A percentile compares a stretch with the other conserved stretches of the same genome.
Evolutionary conservation across 2,113 vertebrate species (phyloP).

Genomic region (Phaethornis superciliosus): DNA sequence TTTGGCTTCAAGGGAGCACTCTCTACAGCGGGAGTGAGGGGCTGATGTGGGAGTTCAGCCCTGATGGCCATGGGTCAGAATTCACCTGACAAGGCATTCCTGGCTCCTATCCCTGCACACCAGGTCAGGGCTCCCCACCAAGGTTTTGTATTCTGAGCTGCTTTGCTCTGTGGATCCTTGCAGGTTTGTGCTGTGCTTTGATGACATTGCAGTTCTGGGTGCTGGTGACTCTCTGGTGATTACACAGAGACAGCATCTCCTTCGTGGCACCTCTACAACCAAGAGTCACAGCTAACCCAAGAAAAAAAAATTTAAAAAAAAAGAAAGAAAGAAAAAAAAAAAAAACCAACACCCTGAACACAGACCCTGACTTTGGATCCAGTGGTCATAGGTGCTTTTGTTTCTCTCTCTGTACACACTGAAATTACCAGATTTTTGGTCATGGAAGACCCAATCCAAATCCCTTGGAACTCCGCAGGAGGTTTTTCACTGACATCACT

Average conservation of each 20-base stretch:
- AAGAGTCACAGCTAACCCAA: not conserved
- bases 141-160: not conserved
- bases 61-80: not conserved
- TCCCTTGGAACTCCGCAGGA: not conserved
- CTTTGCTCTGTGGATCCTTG: not conserved
- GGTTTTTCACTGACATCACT: not conserved
- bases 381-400: not conserved
- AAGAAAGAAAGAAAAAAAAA: not conserved
- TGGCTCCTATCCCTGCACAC: not conserved
- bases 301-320: not conserved
- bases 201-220: accelerated
- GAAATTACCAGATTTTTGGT: not conserved
- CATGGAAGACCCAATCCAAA: not conserved
- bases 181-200: not conserved
- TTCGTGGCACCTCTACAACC: not conserved
- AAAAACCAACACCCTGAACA: not conserved
- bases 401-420: not conserved
- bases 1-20: not conserved
- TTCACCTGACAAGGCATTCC: not conserved
- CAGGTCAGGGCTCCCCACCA: not conserved
- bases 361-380: not conserved
- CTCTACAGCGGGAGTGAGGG: no score
- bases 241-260: not conserved
- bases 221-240: not conserved
- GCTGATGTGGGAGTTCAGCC: not conserved